Percentiles rank a stretch among this genome's conserved stretches.
These are phyloP conservation scores for Plutella xylostella DNA, from an alignment of 2,888 invertebrate species.

Conservation along the genomic window DNA sequence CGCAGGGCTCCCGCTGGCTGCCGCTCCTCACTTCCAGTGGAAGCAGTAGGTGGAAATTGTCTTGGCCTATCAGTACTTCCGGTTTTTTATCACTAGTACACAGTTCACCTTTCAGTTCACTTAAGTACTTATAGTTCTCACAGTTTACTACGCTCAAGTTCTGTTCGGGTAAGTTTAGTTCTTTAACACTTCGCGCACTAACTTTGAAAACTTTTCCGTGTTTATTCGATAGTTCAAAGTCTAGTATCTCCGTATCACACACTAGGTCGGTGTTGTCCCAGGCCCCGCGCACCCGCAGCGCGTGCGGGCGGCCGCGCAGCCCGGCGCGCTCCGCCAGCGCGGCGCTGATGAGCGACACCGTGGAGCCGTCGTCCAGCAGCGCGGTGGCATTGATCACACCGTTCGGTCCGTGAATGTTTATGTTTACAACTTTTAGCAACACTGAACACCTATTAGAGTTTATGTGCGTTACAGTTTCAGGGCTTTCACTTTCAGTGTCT, in stretches of 20 bases:
- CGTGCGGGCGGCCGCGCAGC: constrained; percentile 14
- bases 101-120: constrained; percentile 11
- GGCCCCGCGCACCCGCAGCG: constrained; percentile 20
- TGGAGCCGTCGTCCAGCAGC: too few species aligned
- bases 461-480: too few species aligned
- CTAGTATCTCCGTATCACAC: constrained; percentile 14
- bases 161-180: constrained; percentile 21
- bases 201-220: constrained; percentile 13
- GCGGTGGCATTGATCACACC: too few species aligned
- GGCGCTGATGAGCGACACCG: constrained; percentile 18
- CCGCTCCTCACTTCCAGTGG: constrained; percentile 1
- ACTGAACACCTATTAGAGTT: too few species aligned
- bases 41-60: constrained; percentile 5
- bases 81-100: constrained; percentile 13
- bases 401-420: too few species aligned
- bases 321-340: constrained; percentile 15
- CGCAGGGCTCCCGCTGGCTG: constrained; percentile 3
- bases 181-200: constrained; percentile 16
- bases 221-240: constrained; percentile 12
- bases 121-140: constrained; percentile 10
- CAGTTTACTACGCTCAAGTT: constrained; percentile 10
- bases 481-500: too few species aligned
- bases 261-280: constrained; percentile 15
- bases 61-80: constrained; percentile 22
- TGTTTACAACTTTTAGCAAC: too few species aligned